Evolutionary conservation across 1,140 invertebrate species (phyloP).

Genomic region (Pectinophora gossypiella): DNA sequence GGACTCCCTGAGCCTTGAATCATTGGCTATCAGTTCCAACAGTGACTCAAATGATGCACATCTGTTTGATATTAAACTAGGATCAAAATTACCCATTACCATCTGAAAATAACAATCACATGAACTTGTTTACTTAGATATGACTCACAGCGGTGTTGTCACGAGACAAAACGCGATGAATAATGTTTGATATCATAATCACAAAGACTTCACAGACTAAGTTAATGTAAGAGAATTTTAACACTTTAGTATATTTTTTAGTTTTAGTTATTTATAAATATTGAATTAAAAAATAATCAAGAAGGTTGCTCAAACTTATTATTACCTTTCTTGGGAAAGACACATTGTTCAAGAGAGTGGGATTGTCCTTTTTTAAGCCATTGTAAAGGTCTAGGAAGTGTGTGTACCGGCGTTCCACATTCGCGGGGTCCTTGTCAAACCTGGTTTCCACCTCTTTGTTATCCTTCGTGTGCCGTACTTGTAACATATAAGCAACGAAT

Average conservation of each 20-base stretch:
- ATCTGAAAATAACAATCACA: no score
- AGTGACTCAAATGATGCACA: conserved; percentile 84
- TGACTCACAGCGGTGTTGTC: no score
- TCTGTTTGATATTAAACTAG: conserved; percentile 81
- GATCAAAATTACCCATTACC: conserved; percentile 85
- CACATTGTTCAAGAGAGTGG: conserved; percentile 75
- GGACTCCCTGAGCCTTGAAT: conserved; percentile 78
- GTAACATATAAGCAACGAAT: conserved; percentile 79
- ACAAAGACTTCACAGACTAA: no score
- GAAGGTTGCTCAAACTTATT: no score
- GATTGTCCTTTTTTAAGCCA: conserved; percentile 78
- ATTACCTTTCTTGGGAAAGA: conserved; percentile 84
- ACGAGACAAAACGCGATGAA: no score
- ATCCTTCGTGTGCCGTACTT: conserved; percentile 76
- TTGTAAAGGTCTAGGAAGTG: conserved; percentile 84
- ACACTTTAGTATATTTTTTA: no score
- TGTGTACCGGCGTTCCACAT: conserved; percentile 84
- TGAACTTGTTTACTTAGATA: no score
- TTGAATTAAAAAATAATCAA: no score
- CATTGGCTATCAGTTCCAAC: conserved; percentile 77
- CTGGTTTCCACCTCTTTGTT: conserved; percentile 42
- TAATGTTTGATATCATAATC: no score
- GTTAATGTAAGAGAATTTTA: no score
- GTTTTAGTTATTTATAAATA: no score
- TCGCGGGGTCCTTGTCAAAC: conserved; percentile 77